These are phyloP conservation scores for Camptogramma bilineatum DNA, from an alignment of 2,888 invertebrate genomes.

Conservation along the genomic window DNA sequence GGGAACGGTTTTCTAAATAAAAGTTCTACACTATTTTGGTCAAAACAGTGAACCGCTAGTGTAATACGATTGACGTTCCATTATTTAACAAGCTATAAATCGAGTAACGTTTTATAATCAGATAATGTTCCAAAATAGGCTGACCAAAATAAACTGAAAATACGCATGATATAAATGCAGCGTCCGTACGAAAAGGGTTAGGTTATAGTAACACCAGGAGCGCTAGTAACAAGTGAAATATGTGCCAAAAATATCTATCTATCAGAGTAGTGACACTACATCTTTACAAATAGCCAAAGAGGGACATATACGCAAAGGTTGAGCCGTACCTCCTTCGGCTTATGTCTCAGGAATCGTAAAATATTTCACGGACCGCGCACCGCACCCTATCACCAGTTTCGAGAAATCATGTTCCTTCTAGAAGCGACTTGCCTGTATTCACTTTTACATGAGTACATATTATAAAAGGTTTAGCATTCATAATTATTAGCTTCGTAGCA, in stretches of 20 bases:
- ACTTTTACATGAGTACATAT: too few relatives aligned
- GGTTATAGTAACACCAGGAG: slow-evolving; percentile 26
- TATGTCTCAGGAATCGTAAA: slow-evolving; percentile 80
- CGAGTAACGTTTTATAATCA: background rate
- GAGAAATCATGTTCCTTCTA: slow-evolving; percentile 46
- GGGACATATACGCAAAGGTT: slow-evolving; percentile 72
- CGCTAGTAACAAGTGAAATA: slow-evolving; percentile 37
- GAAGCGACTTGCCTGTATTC: slow-evolving; percentile 48
- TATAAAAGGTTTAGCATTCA: too few relatives aligned
- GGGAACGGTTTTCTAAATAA: background rate
- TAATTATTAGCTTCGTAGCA: background rate
- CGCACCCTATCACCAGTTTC: slow-evolving; percentile 52
- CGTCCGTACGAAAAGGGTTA: slow-evolving; percentile 25
- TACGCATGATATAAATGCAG: slow-evolving; percentile 10
- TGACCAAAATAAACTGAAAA: slow-evolving; percentile 6
- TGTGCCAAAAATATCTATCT: slow-evolving; percentile 41
- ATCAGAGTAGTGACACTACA: slow-evolving; percentile 50
- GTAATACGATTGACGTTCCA: too few relatives aligned
- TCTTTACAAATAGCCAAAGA: slow-evolving; percentile 72
- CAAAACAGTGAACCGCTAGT: too few relatives aligned
- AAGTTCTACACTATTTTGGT: too few relatives aligned
- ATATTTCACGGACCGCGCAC: slow-evolving; percentile 76
- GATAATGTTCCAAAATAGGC: background rate
- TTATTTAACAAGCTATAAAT: background rate
- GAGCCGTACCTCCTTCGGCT: slow-evolving; percentile 66